These are phyloP conservation scores for Tetranychus urticae DNA, from an alignment of 1,140 invertebrate genomes.

Conservation along the genomic window DNA sequence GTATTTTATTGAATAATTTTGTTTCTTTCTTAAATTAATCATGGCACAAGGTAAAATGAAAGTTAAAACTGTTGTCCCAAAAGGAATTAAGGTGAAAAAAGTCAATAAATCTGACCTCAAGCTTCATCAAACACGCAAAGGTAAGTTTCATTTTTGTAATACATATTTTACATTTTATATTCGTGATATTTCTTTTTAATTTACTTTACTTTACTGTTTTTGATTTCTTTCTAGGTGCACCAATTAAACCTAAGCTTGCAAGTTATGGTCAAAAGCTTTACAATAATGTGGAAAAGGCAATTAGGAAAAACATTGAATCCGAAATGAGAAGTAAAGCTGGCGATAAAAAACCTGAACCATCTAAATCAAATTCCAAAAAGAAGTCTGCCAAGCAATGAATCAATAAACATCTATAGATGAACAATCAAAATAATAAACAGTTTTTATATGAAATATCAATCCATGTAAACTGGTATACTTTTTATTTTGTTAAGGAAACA, in stretches of 20 bases:
- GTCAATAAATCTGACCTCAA: background rate
- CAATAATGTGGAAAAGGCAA: slow-evolving; percentile 3
- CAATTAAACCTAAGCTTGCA: background rate
- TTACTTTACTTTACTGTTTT: background rate
- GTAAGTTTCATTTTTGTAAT: background rate
- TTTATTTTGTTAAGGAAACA: too few relatives aligned
- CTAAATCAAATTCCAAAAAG: too few relatives aligned
- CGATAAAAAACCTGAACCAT: background rate
- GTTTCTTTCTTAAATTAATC: background rate
- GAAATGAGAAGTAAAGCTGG: slow-evolving; percentile 1
- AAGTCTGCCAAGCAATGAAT: too few relatives aligned
- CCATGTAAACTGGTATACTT: too few relatives aligned
- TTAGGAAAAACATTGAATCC: slow-evolving; percentile 4
- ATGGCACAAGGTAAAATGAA: slow-evolving; percentile 7
- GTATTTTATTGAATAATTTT: background rate
- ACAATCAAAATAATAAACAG: too few relatives aligned
- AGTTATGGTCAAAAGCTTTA: background rate
- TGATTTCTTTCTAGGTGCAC: background rate
- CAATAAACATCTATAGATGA: too few relatives aligned
- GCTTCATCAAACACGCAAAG: background rate
- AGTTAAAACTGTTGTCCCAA: background rate
- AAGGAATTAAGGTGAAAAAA: slow-evolving; percentile 3
- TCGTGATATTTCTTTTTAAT: background rate
- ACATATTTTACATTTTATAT: too few relatives aligned
- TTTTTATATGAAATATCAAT: too few relatives aligned